A percentile compares a stretch with the other conserved stretches of the same genome.
phyloP scores from a whole-genome alignment of 2,888 invertebrate genomes.

The Colletes collaris region DNA sequence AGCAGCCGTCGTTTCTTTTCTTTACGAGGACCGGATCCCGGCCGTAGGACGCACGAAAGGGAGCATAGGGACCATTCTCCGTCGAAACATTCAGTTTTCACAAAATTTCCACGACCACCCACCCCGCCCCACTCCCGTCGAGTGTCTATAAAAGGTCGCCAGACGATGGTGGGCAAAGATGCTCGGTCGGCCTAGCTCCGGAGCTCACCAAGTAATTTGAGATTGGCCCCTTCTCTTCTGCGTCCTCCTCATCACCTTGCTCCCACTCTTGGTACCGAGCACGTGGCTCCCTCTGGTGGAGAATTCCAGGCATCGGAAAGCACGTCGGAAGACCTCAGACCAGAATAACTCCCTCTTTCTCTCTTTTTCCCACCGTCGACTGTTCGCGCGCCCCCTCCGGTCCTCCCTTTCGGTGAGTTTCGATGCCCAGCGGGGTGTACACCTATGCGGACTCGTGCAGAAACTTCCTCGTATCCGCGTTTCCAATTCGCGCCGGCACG shows the following conservation, averaged over 20 bases:
- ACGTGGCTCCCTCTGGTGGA: slow-evolving; percentile 77
- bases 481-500: slow-evolving; percentile 42
- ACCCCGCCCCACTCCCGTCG: slow-evolving; percentile 77
- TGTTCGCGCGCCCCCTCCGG: slow-evolving; percentile 18
- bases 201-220: slow-evolving; percentile 82
- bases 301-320: slow-evolving; percentile 75
- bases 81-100: slow-evolving; percentile 70
- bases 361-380: slow-evolving; percentile 37
- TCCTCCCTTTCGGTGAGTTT: slow-evolving; percentile 4
- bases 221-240: slow-evolving; percentile 79
- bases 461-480: slow-evolving; percentile 44
- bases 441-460: slow-evolving; percentile 16
- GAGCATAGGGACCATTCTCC: slow-evolving; percentile 43
- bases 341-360: slow-evolving; percentile 72
- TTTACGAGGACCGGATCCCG: no score
- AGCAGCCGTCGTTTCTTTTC: not conserved
- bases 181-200: slow-evolving; percentile 70
- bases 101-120: slow-evolving; percentile 74
- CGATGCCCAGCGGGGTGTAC: slow-evolving; percentile 14
- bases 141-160: slow-evolving; percentile 83
- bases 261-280: slow-evolving; percentile 20
- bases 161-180: slow-evolving; percentile 78
- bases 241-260: slow-evolving; percentile 67
- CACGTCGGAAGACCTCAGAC: slow-evolving; percentile 58
- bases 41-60: no score